Evolutionary conservation across 2,888 invertebrate species (phyloP).

Genomic region (Scaptomyza tumidula): DNA sequence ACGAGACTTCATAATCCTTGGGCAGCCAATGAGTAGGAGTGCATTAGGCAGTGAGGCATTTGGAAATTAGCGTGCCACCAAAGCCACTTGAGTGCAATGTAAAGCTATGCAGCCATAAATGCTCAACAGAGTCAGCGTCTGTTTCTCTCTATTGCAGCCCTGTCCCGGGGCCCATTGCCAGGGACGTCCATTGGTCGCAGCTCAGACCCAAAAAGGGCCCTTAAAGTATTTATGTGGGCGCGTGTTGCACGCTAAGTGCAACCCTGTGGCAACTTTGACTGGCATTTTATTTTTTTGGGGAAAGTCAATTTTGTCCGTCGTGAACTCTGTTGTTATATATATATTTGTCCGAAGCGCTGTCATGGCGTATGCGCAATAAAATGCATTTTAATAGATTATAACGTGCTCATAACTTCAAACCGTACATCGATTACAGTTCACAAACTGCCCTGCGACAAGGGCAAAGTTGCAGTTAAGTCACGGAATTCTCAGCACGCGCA

Average conservation of each 20-base stretch:
- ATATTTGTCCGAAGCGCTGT: not conserved
- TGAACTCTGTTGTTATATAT: slow-evolving; percentile 6
- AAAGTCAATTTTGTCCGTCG: slow-evolving; percentile 25
- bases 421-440: slow-evolving; percentile 60
- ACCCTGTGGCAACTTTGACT: slow-evolving; percentile 21
- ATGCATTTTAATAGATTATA: slow-evolving; percentile 76
- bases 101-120: slow-evolving; percentile 57
- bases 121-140: slow-evolving; percentile 18
- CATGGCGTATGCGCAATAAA: slow-evolving; percentile 68
- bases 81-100: slow-evolving; percentile 58
- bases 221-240: slow-evolving; percentile 62
- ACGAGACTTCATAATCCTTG: slow-evolving; percentile 55
- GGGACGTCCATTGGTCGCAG: slow-evolving; percentile 26
- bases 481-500: slow-evolving; percentile 60
- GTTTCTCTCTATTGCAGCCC: slow-evolving; percentile 10
- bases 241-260: slow-evolving; percentile 71
- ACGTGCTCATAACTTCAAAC: slow-evolving; percentile 64
- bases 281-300: slow-evolving; percentile 13
- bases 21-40: slow-evolving; percentile 25
- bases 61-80: slow-evolving; percentile 70
- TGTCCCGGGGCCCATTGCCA: slow-evolving; percentile 14
- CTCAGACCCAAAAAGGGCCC: slow-evolving; percentile 51
- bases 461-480: slow-evolving; percentile 51
- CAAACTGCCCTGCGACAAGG: slow-evolving; percentile 48
- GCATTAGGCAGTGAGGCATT: slow-evolving; percentile 53